These are phyloP conservation scores for Thalassoma bifasciatum DNA, from an alignment of 2,113 vertebrate genomes.

Conservation along the genomic window DNA sequence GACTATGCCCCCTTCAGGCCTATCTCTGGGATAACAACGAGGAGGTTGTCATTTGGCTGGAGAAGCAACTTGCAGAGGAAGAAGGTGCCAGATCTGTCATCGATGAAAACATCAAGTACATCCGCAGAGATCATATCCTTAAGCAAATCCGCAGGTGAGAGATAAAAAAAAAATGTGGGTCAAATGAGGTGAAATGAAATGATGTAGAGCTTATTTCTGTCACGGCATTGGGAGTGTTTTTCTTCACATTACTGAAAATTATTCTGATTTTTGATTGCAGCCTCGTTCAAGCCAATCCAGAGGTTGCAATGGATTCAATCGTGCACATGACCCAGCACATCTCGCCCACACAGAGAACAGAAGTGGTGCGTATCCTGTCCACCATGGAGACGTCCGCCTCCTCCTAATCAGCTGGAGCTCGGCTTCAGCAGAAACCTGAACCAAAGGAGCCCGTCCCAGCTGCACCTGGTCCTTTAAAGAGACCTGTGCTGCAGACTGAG, in stretches of 20 bases:
- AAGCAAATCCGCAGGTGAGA: constrained; percentile 96
- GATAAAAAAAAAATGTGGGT: not conserved
- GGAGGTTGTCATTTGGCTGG: constrained; percentile 95
- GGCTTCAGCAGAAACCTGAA: constrained; percentile 2
- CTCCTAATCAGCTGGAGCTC: constrained; percentile 66
- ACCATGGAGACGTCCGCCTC: constrained; percentile 91
- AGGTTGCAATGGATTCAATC: constrained; percentile 99
- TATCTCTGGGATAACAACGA: constrained; percentile 98
- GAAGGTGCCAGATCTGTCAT: constrained; percentile 92
- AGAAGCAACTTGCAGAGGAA: constrained; percentile 93
- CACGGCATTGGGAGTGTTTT: not conserved
- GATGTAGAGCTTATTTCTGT: not conserved
- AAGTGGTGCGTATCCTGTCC: constrained; percentile 95
- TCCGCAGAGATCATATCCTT: constrained; percentile 95
- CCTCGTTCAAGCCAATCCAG: constrained; percentile 97
- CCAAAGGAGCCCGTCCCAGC: constrained; percentile 25
- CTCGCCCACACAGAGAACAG: constrained; percentile 94
- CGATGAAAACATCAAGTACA: constrained; percentile 99
- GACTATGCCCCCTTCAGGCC: constrained; percentile 58
- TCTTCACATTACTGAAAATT: not conserved
- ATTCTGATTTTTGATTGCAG: constrained; percentile 70
- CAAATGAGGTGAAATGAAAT: no score
- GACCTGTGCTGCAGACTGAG: constrained; percentile 31
- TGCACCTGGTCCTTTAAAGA: constrained; percentile 7
- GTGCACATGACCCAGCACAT: constrained; percentile 99